These are phyloP conservation scores for Olivierus martensii DNA, from an alignment of 1,140 invertebrate genomes.

Conservation along the genomic window DNA sequence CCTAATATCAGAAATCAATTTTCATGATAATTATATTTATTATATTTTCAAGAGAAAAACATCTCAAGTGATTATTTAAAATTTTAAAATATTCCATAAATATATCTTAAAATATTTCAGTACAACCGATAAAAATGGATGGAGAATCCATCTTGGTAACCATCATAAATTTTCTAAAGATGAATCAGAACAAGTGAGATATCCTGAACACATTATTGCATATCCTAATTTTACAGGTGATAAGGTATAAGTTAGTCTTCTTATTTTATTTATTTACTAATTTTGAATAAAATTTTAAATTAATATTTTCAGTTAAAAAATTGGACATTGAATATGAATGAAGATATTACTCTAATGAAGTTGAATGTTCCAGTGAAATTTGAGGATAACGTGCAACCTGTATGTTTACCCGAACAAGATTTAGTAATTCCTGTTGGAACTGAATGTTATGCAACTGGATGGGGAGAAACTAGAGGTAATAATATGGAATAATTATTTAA, in stretches of 20 bases:
- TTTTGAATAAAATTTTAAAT: too few species aligned
- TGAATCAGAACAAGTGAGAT: neutral
- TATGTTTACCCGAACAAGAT: constrained; percentile 13
- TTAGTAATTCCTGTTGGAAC: neutral
- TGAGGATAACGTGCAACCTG: constrained; percentile 8
- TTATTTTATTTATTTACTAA: too few species aligned
- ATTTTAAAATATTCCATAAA: too few species aligned
- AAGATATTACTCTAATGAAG: constrained; percentile 17
- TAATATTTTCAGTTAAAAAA: neutral
- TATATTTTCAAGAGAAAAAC: neutral
- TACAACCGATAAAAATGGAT: too few species aligned
- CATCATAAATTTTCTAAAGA: constrained; percentile 5
- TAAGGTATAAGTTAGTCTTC: neutral
- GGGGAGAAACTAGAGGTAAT: constrained; percentile 10
- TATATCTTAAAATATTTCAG: too few species aligned
- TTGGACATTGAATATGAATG: neutral
- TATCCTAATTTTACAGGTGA: neutral
- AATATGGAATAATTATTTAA: neutral
- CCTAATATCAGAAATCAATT: too few species aligned
- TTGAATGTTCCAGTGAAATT: constrained; percentile 13
- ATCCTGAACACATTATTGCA: constrained; percentile 1
- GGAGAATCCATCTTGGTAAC: constrained; percentile 9
- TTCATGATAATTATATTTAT: neutral
- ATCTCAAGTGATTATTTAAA: too few species aligned
- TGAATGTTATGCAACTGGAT: constrained; percentile 8